A percentile compares a stretch with the other conserved stretches of the same genome.
Evolutionary conservation across 2,113 vertebrate genomes (phyloP).

Genomic region (Nyctereutes procyonoides): DNA sequence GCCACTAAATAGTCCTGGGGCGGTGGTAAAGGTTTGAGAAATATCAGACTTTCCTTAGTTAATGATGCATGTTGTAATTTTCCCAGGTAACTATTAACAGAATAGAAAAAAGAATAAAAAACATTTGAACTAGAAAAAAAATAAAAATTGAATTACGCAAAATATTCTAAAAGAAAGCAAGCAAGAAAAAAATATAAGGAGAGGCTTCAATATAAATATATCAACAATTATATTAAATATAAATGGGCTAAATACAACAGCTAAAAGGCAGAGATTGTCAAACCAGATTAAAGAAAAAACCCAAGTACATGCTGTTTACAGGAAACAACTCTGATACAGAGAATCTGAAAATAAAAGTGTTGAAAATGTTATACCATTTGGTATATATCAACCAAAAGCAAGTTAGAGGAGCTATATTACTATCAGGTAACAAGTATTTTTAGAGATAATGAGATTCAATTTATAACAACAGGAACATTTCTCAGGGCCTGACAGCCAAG

Average conservation of each 20-base stretch:
- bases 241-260: background rate
- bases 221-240: background rate
- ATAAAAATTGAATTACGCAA: background rate
- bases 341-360: background rate
- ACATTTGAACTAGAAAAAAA: background rate
- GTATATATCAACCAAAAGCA: background rate
- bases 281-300: background rate
- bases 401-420: background rate
- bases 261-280: background rate
- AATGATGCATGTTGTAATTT: background rate
- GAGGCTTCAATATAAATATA: background rate
- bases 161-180: background rate
- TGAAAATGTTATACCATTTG: background rate
- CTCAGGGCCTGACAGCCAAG: background rate
- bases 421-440: background rate
- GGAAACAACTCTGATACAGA: background rate
- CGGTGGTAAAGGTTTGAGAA: background rate
- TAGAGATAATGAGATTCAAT: background rate
- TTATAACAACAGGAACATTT: background rate
- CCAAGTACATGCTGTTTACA: background rate
- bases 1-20: background rate
- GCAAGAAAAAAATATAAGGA: background rate
- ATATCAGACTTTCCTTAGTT: background rate
- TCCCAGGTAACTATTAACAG: background rate
- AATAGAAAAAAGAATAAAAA: background rate